These are phyloP conservation scores for Ara ararauna DNA, from an alignment of 2,797 vertebrate genomes.

Conservation along the genomic window DNA sequence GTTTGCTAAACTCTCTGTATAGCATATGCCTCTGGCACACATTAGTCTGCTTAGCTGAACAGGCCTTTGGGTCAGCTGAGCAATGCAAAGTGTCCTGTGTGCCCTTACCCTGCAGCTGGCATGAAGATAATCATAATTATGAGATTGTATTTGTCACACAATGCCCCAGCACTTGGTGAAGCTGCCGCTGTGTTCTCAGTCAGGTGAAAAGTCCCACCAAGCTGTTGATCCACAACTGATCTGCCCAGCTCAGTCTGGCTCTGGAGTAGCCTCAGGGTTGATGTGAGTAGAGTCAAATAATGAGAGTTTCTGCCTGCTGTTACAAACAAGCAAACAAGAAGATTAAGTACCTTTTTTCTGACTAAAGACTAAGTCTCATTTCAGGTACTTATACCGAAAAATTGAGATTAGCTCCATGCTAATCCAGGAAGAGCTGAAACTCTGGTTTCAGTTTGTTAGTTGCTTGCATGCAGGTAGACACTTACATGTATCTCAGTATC, in stretches of 20 bases:
- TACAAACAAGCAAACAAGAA: neutral
- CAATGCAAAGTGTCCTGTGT: neutral
- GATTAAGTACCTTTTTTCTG: neutral
- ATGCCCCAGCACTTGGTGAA: neutral
- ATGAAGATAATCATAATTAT: neutral
- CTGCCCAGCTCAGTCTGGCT: neutral
- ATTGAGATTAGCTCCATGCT: neutral
- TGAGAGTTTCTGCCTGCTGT: neutral
- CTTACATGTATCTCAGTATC: neutral
- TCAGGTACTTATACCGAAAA: neutral
- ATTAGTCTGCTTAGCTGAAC: neutral
- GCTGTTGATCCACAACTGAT: neutral
- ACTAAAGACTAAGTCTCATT: neutral
- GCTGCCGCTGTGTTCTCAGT: neutral
- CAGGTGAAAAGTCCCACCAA: neutral
- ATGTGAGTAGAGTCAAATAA: neutral
- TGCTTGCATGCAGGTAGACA: neutral
- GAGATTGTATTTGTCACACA: neutral
- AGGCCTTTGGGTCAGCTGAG: neutral
- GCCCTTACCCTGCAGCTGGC: neutral
- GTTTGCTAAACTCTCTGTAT: neutral
- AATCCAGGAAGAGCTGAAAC: neutral
- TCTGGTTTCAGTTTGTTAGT: neutral
- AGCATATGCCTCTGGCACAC: neutral
- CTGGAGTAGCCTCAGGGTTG: neutral